Conservation (phyloP, 2,113 vertebrate species). For the Monopterus albus region DNA sequence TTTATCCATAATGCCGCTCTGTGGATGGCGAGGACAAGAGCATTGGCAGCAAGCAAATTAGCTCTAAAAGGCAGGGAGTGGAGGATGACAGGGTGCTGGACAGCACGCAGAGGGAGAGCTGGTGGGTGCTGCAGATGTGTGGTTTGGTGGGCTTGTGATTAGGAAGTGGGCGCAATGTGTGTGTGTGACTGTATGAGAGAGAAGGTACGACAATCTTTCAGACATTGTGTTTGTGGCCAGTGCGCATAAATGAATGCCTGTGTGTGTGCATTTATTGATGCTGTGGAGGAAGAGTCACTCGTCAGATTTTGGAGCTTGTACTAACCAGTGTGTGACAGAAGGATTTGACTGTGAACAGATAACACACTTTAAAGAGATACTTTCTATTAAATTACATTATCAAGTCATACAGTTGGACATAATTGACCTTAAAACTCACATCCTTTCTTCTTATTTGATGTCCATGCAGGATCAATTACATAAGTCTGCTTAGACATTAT, state of each 20-base stretch:
- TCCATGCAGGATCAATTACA: neutral
- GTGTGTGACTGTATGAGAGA: neutral
- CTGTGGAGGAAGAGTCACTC: too few relatives aligned
- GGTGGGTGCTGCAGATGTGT: constrained; percentile 46
- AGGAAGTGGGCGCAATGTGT: constrained; percentile 7
- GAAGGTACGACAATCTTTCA: constrained; percentile 3
- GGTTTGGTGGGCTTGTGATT: constrained; percentile 16
- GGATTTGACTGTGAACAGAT: neutral
- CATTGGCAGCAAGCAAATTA: constrained; percentile 77
- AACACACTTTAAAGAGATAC: neutral
- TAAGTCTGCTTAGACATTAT: neutral
- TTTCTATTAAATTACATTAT: neutral
- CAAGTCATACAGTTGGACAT: neutral
- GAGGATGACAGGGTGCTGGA: constrained; percentile 50
- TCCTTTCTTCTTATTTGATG: neutral
- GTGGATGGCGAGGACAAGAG: constrained; percentile 74
- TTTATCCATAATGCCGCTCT: constrained; percentile 75
- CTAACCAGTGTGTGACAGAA: neutral
- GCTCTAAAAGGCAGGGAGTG: constrained; percentile 67
- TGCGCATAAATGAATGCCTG: neutral
- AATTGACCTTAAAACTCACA: neutral
- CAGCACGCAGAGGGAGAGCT: constrained; percentile 39
- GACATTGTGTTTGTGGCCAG: neutral
- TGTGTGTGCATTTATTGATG: neutral
- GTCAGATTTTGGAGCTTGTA: too few relatives aligned